These are phyloP conservation scores for Oophaga pumilio DNA, from an alignment of 2,113 vertebrate genomes.

Conservation along the genomic window DNA sequence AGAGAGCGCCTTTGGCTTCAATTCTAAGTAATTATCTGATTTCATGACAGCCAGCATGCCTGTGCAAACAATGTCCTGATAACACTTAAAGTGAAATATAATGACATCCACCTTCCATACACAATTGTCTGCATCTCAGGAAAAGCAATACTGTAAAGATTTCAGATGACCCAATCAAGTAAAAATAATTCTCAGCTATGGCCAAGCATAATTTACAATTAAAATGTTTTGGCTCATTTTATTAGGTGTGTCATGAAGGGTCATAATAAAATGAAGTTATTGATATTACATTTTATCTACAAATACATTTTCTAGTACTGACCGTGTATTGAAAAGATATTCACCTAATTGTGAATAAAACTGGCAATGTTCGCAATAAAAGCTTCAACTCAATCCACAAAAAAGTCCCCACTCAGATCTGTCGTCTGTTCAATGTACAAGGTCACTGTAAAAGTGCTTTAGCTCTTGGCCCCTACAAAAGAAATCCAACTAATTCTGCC, in stretches of 20 bases:
- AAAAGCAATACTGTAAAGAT: neutral
- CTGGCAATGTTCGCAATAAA: too few species aligned
- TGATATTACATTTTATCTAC: too few species aligned
- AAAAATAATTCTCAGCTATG: neutral
- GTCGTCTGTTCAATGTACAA: too few species aligned
- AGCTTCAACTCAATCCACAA: too few species aligned
- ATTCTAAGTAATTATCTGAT: slow-evolving; percentile 57
- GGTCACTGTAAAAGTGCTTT: too few species aligned
- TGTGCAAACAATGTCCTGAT: slow-evolving; percentile 61
- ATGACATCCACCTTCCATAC: slow-evolving; percentile 24
- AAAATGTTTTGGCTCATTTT: slow-evolving; percentile 4
- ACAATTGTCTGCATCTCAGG: neutral
- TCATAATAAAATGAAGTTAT: too few species aligned
- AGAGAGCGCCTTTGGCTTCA: slow-evolving; percentile 52
- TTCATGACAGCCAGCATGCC: slow-evolving; percentile 54
- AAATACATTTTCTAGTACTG: too few species aligned
- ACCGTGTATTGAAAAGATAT: too few species aligned
- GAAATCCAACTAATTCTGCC: too few species aligned
- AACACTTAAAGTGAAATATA: slow-evolving; percentile 52
- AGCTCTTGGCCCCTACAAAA: too few species aligned
- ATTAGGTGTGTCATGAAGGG: neutral
- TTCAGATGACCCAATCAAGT: slow-evolving; percentile 18
- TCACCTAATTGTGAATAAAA: too few species aligned
- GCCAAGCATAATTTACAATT: neutral
- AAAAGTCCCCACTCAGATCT: too few species aligned